Evolutionary conservation across 92 coral and sea anemone species (phyloP), one percentile per base, ranked within the genome.

Genomic region (Paramuricea clavata): DNA sequence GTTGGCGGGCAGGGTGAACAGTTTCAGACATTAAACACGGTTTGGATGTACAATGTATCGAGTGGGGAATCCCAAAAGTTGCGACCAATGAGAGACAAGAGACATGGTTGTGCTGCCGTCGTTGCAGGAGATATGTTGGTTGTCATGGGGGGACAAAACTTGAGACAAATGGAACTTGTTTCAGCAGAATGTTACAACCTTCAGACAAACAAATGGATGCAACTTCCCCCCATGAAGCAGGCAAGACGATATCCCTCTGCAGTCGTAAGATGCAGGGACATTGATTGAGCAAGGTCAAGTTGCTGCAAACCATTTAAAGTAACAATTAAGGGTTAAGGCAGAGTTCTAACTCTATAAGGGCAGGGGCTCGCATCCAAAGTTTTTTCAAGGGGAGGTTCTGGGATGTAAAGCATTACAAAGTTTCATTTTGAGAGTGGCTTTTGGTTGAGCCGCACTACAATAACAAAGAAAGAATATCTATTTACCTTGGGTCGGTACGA

Each of bases 131-230:
- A 88, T 0, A 81, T 64, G 30, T 76, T 95, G 70, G 76, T 91
- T 21, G 96, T 95, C 15, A 88, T 94, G n/a, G 98, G 98, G 15
- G 98, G 98, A 3, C 93, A 93, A 19, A 90, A 91, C 43, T 91
- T 82, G 56, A 81, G 81, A 12, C 95, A 94, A 6, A 77, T 85
- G 9, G 94, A 88, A 76, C 75, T 94, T 35, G 43, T 79, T n/a
- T 88, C 92, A 8, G 97, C 91, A 12, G 98, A 96, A 73, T 91
- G 85, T 36, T 93, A 89, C 36, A 89, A 87, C 73, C 22, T 75
- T 27, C 33, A 21, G 0, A 22, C 7, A 1, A 19, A 75, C 13
- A 12, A 3, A 27, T 75, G 81, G 81, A 11, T 6, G 7, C 39
- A 75, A 2, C 81, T 47, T 22, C 81, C 81, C 0, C 39, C 61